phyloP scores from a whole-genome alignment of 2,797 vertebrate genomes.

The Onychomys torridus region DNA sequence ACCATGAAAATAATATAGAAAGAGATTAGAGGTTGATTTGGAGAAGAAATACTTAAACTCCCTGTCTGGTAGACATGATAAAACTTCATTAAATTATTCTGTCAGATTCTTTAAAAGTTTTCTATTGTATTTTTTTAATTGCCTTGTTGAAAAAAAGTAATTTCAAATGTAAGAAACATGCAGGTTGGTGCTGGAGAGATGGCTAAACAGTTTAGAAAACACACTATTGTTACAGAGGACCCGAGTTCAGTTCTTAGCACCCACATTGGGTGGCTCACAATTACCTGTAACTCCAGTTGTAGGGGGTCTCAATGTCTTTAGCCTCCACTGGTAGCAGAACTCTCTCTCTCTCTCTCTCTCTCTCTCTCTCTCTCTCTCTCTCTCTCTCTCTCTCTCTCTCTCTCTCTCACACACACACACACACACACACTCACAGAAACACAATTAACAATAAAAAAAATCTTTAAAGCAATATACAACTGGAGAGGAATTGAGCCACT shows the following conservation, averaged over 20 bases:
- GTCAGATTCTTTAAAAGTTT: neutral
- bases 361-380: neutral
- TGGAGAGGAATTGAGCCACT: neutral
- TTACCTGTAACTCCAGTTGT: neutral
- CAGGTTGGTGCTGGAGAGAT: neutral
- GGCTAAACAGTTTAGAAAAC: neutral
- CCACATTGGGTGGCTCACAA: neutral
- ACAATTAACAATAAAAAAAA: neutral
- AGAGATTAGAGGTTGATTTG: constrained; percentile 32
- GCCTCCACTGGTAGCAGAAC: neutral
- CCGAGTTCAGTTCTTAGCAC: neutral
- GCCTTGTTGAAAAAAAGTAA: constrained; percentile 43
- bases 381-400: too few relatives aligned
- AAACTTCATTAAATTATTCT: constrained; percentile 54
- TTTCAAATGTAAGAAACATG: neutral
- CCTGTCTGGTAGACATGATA: neutral
- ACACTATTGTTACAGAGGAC: neutral
- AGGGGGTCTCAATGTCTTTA: neutral
- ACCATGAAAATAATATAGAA: neutral
- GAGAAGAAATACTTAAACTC: neutral
- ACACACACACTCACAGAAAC: too few relatives aligned
- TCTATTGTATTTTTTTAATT: neutral
- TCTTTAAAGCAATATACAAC: constrained; percentile 14
- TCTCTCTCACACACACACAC: too few relatives aligned
- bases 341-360: neutral